phyloP scores from a whole-genome alignment of 2,888 invertebrate genomes.

The Reticulitermes lucifugus region DNA sequence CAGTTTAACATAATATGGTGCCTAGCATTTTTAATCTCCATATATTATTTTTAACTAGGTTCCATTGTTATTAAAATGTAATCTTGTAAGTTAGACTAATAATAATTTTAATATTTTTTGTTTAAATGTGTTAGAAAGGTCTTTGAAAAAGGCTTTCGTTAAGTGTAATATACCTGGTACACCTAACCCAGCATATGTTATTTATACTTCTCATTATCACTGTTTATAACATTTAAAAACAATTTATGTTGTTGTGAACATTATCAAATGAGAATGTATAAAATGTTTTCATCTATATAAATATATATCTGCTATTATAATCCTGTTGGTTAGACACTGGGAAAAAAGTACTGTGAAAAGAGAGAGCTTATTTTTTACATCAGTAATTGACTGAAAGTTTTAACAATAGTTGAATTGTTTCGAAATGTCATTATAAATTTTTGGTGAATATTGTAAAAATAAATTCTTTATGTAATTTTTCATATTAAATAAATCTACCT shows the following conservation, averaged over 20 bases:
- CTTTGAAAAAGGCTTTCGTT: slow-evolving; percentile 29
- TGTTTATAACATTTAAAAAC: slow-evolving; percentile 28
- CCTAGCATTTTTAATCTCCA: slow-evolving; percentile 36
- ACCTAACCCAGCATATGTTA: slow-evolving; percentile 38
- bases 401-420: slow-evolving; percentile 28
- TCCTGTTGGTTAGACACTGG: slow-evolving; percentile 29
- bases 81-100: slow-evolving; percentile 37
- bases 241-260: slow-evolving; percentile 35
- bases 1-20: slow-evolving; percentile 37
- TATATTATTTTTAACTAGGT: slow-evolving; percentile 27
- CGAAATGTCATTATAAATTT: slow-evolving; percentile 15
- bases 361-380: slow-evolving; percentile 38
- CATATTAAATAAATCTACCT: slow-evolving; percentile 66
- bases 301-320: slow-evolving; percentile 40
- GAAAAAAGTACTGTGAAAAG: slow-evolving; percentile 1
- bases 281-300: slow-evolving; percentile 41
- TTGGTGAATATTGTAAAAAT: slow-evolving; percentile 49
- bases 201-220: slow-evolving; percentile 32
- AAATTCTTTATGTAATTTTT: slow-evolving; percentile 53
- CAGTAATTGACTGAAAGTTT: slow-evolving; percentile 33
- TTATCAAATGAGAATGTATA: slow-evolving; percentile 33
- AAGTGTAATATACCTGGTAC: slow-evolving; percentile 32
- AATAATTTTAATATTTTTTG: slow-evolving; percentile 27
- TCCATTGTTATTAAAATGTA: slow-evolving; percentile 38
- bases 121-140: slow-evolving; percentile 26